A percentile compares a stretch with the other conserved stretches of the same genome.
Evolutionary conservation across 1,140 invertebrate genomes (phyloP).

Genomic region (Drosophila serrata): DNA sequence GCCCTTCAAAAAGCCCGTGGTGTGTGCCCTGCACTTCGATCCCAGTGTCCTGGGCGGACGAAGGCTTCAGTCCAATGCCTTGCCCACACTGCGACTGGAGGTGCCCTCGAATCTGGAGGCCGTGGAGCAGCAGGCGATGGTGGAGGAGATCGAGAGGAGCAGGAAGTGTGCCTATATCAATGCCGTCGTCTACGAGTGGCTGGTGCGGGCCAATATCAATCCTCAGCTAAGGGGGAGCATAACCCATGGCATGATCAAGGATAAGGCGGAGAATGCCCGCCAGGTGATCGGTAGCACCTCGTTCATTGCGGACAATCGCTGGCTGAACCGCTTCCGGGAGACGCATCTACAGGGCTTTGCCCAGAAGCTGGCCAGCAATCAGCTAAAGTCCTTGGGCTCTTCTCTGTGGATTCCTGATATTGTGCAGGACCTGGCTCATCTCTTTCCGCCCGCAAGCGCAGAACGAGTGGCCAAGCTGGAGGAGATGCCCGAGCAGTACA

Average conservation of each 20-base stretch:
- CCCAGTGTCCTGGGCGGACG: slow-evolving; percentile 73
- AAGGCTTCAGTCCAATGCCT: slow-evolving; percentile 68
- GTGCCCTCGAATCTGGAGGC: slow-evolving; percentile 77
- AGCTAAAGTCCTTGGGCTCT: slow-evolving; percentile 71
- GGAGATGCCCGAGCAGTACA: slow-evolving; percentile 80
- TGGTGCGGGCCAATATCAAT: slow-evolving; percentile 79
- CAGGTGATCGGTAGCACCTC: slow-evolving; percentile 75
- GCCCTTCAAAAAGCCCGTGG: slow-evolving; percentile 79
- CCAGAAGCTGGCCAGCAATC: slow-evolving; percentile 76
- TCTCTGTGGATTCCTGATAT: slow-evolving; percentile 81
- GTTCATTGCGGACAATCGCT: slow-evolving; percentile 80
- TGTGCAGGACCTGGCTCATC: slow-evolving; percentile 74
- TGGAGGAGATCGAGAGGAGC: slow-evolving; percentile 78
- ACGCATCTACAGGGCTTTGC: slow-evolving; percentile 79
- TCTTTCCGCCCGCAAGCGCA: slow-evolving; percentile 77
- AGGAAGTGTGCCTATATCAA: slow-evolving; percentile 81
- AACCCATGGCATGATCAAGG: slow-evolving; percentile 84
- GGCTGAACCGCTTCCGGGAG: slow-evolving; percentile 80
- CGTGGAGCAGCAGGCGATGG: slow-evolving; percentile 78
- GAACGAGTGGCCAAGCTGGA: slow-evolving; percentile 80
- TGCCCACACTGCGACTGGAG: slow-evolving; percentile 73
- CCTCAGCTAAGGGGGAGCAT: slow-evolving; percentile 79
- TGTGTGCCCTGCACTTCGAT: slow-evolving; percentile 79
- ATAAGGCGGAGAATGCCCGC: slow-evolving; percentile 75
- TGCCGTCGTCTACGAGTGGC: slow-evolving; percentile 81